Evolutionary conservation across 2,797 vertebrate genomes (phyloP).

Genomic region (Pantherophis vulpinus): DNA sequence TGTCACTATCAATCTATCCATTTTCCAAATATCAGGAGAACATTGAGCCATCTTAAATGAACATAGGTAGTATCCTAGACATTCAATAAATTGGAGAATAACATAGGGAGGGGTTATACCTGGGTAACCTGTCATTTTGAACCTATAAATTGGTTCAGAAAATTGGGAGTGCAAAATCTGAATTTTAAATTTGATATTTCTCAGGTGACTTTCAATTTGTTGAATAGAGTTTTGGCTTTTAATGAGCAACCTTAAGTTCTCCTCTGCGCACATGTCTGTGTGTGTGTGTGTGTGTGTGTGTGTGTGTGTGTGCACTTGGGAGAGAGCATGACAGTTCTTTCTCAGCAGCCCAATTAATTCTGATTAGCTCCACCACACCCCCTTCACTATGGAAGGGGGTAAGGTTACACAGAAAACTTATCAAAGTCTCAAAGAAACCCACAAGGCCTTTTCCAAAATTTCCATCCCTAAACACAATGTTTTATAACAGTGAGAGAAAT

Average conservation of each 20-base stretch:
- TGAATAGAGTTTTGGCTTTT: slow-evolving; percentile 18
- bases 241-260: slow-evolving; percentile 22
- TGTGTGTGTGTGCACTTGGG: neutral
- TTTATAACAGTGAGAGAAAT: neutral
- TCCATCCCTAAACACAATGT: slow-evolving; percentile 12
- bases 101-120: neutral
- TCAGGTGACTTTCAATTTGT: slow-evolving; percentile 4
- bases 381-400: slow-evolving; percentile 8
- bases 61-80: neutral
- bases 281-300: neutral
- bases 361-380: slow-evolving; percentile 27
- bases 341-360: slow-evolving; percentile 30
- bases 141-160: neutral
- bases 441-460: slow-evolving; percentile 20
- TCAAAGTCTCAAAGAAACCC: slow-evolving; percentile 17
- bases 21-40: neutral
- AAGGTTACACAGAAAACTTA: neutral
- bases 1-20: neutral
- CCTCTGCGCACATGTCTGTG: neutral
- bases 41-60: neutral
- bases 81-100: neutral
- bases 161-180: slow-evolving; percentile 7
- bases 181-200: neutral
- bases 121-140: neutral
- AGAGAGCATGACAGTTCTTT: neutral